Base-by-base conservation (phyloP, 2,113 vertebrate species). In the Sylvilagus bachmani region DNA sequence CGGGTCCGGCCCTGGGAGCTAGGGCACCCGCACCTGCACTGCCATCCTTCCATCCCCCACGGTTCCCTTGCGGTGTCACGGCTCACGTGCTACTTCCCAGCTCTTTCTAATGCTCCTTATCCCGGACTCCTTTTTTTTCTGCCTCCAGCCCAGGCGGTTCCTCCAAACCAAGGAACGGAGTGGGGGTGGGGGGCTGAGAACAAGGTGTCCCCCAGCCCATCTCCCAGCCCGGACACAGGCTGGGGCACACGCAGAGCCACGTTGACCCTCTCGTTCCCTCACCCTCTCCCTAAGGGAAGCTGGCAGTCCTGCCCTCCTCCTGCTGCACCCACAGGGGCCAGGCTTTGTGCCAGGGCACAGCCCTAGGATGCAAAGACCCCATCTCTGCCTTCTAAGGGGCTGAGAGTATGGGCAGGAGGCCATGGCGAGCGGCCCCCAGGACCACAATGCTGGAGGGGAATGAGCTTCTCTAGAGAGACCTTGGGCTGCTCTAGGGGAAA, bases 11-110 rank as follows among this genome's bases (percentile, higher is more conserved):
- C 24, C 73, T 77, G 38, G 22, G 14, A 27, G 6, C 73, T 22
- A 44, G 16, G 3, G 38, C 31, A 11, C 0, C 10, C 13, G 49
- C n/a, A 11, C 12, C 38, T 3, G 25, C 51, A 62, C 70, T 9
- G 3, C 24, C 3, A 55, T 17, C 49, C 17, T 66, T 79, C 73
- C 77, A 29, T 27, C 29, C 58, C 38, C 38, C 78, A 51, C 49
- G 4, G 0, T 0, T 51, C 24, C 29, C 0, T 3, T 3, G 1
- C 29, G 21, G 25, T 2, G 49, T 14, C 25, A 13, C 7, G 0
- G 61, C 79, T 64, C 17, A 6, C 22, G 44, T n/a, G 24, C 27
- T 8, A 13, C 83, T 62, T 69, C 55, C 2, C 62, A 21, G 6
- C 4, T 22, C 10, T 75, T 74, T 14, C 58, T 36, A 16, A 8